These are phyloP conservation scores for Mongoloraphidia duomilia DNA, from an alignment of 2,888 invertebrate genomes.

Conservation along the genomic window DNA sequence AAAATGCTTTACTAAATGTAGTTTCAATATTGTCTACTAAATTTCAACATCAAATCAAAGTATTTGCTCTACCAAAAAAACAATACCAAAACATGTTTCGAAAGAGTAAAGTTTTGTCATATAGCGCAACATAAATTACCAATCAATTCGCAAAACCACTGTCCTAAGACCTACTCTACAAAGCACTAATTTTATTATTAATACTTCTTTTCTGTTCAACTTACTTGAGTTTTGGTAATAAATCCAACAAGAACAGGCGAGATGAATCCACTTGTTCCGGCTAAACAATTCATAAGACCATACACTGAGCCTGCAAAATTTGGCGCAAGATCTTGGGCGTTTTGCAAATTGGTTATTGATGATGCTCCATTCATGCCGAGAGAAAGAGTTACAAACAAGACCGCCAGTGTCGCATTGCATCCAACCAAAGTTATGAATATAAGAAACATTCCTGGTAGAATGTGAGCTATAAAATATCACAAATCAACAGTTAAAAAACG, in stretches of 20 bases:
- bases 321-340: slow-evolving; percentile 55
- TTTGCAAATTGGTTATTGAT: slow-evolving; percentile 27
- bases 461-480: slow-evolving; percentile 25
- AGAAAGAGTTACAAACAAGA: slow-evolving; percentile 50
- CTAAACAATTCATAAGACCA: slow-evolving; percentile 59
- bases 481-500: too few species aligned
- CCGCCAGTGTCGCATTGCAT: slow-evolving; percentile 44
- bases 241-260: slow-evolving; percentile 54
- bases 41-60: too few species aligned
- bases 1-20: too few species aligned
- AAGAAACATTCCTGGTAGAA: slow-evolving; percentile 33
- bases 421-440: slow-evolving; percentile 43
- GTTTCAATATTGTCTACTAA: too few species aligned
- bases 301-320: slow-evolving; percentile 58
- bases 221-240: slow-evolving; percentile 37
- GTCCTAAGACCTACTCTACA: too few species aligned
- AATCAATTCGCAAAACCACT: too few species aligned
- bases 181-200: too few species aligned
- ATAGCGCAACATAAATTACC: too few species aligned
- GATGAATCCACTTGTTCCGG: slow-evolving; percentile 54
- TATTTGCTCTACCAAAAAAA: too few species aligned
- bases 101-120: too few species aligned
- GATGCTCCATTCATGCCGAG: slow-evolving; percentile 40
- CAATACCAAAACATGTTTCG: too few species aligned
- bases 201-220: too few species aligned